Evolutionary conservation across 2,113 vertebrate genomes (phyloP), one percentile per base, ranked within the genome.

Genomic region (Monarcha castaneiventris): DNA sequence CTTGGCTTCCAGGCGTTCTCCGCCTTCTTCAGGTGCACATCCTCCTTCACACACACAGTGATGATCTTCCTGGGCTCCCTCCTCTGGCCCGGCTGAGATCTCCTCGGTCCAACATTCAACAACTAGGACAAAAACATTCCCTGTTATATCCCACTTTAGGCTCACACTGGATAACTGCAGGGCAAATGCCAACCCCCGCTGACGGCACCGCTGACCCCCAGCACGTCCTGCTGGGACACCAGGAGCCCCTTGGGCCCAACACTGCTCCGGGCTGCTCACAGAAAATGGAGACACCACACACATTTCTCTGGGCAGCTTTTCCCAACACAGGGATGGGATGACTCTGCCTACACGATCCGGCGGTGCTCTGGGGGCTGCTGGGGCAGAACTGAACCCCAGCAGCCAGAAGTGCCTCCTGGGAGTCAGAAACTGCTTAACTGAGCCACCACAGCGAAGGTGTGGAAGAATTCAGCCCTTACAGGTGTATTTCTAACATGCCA

Each of bases 1-100:
- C 98, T 99, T 0, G 99, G 99, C 82, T 99, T 99, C 99, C 99
- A 99, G 80, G 99, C 99, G 0, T 99, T 99, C 95, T 99, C 99
- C 0, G 99, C 97, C 91, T 99, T 99, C 94, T 99, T 99, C 92
- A 99, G 98, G 96, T 99, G 98, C 39, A 99, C 97, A 0, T 99
- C 99, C 61, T 99, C 98, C 66, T 98, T 98, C 56, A 99, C 99
- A 1, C 99, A 98, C 90, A 99, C 98, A 3, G 98, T 99, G 97
- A 99, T 99, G 97, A 99, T 99, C 97, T 99, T 99, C 93, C 99
- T 98, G 80, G 99, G 99, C 43, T 98, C 99, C 32, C 99, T 98
- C 71, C 99, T 98, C 63, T 98, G 97, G 85, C 98, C 97, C 0
- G 98, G 98, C 67, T 98, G 98, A 78, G 98, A 98, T 94, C 98